These are phyloP conservation scores for Limenitis arthemis DNA, from an alignment of 2,888 invertebrate genomes.

Conservation along the genomic window DNA sequence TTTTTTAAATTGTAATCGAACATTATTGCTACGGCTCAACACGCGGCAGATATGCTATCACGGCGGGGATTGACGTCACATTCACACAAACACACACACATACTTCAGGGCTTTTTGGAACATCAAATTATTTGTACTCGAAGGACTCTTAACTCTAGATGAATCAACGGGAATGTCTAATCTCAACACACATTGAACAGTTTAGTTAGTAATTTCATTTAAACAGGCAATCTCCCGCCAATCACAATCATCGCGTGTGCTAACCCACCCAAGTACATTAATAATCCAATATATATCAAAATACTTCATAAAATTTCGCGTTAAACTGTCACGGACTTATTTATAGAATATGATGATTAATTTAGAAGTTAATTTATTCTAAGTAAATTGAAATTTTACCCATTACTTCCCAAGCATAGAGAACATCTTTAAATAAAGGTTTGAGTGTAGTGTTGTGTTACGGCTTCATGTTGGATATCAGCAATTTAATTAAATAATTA, in stretches of 20 bases:
- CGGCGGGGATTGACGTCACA: slow-evolving; percentile 3
- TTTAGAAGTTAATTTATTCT: neutral
- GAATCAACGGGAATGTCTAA: too few relatives aligned
- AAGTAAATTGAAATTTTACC: too few relatives aligned
- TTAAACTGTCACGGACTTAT: neutral
- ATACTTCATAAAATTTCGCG: slow-evolving; percentile 3
- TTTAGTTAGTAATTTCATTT: neutral
- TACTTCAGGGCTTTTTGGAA: neutral
- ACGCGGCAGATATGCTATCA: slow-evolving; percentile 45
- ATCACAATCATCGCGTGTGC: slow-evolving; percentile 10
- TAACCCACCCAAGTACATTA: slow-evolving; percentile 5
- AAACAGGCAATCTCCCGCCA: neutral
- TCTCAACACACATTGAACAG: neutral
- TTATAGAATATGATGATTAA: neutral
- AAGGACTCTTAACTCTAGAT: too few relatives aligned
- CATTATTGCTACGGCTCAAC: slow-evolving; percentile 69
- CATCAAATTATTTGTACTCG: neutral
- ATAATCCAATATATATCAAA: slow-evolving; percentile 3
- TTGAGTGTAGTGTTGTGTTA: too few relatives aligned
- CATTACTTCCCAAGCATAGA: too few relatives aligned
- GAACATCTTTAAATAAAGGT: too few relatives aligned
- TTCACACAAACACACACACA: neutral
- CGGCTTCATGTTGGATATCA: too few relatives aligned
- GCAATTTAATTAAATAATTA: too few relatives aligned
- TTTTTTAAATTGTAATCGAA: slow-evolving; percentile 69